Conservation (phyloP, 2,797 vertebrate genomes). For the Hipposideros larvatus region DNA sequence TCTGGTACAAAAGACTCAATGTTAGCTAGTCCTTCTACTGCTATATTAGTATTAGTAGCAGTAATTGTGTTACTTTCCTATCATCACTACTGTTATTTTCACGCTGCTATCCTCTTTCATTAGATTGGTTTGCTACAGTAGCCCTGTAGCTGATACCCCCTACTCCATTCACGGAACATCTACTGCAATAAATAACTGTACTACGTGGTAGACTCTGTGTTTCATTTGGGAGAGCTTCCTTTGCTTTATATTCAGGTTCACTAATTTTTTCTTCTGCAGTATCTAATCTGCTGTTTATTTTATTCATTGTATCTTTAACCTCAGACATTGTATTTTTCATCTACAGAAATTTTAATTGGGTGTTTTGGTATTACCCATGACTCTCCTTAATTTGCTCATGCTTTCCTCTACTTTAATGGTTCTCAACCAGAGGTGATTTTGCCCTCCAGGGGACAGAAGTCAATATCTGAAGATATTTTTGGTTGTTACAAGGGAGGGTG, state of each 20-base stretch:
- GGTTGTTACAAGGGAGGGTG: neutral
- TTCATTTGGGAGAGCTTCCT: conserved; percentile 35
- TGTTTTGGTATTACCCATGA: neutral
- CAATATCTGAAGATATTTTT: neutral
- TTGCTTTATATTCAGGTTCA: neutral
- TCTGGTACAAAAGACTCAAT: neutral
- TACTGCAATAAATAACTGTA: neutral
- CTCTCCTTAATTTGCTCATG: neutral
- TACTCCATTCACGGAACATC: neutral
- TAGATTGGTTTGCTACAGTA: neutral
- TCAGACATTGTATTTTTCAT: conserved; percentile 20
- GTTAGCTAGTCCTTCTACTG: neutral
- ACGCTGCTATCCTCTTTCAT: neutral
- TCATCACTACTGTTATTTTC: neutral
- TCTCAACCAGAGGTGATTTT: neutral
- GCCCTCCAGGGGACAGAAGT: neutral
- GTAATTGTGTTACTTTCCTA: neutral
- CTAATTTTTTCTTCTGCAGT: neutral
- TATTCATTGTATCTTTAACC: conserved; percentile 7
- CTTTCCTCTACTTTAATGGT: neutral
- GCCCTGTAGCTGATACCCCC: neutral
- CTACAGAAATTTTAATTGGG: neutral
- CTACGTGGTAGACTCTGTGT: neutral
- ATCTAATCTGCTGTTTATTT: conserved; percentile 16
- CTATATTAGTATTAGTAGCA: neutral